Evolutionary conservation across 2,113 vertebrate species (phyloP).

Genomic region (Mirza zaza): DNA sequence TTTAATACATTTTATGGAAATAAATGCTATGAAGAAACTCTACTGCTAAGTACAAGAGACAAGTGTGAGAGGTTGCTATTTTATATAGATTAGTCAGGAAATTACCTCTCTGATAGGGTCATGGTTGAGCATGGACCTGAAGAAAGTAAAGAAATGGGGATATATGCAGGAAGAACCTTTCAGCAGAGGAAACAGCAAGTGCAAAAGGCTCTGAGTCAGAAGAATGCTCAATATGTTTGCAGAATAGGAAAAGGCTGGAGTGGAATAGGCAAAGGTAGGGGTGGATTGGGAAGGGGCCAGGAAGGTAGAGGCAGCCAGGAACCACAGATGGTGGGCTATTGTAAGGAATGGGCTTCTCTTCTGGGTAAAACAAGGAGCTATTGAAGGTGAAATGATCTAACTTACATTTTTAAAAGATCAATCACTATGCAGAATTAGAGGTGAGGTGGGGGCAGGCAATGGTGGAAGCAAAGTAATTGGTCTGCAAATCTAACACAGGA

Average conservation of each 20-base stretch:
- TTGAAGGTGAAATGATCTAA: neutral
- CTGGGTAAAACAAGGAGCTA: neutral
- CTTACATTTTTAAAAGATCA: neutral
- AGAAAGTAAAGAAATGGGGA: neutral
- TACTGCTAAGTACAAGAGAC: neutral
- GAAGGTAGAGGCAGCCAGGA: neutral
- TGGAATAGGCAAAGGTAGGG: too few species aligned
- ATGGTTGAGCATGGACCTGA: neutral
- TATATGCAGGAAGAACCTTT: neutral
- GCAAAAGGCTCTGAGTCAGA: neutral
- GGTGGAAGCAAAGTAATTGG: neutral
- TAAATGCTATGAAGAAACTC: neutral
- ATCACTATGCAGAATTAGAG: neutral
- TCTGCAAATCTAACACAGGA: neutral
- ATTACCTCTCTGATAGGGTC: neutral
- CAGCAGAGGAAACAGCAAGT: neutral
- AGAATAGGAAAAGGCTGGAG: neutral
- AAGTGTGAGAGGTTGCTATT: neutral
- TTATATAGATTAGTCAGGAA: neutral
- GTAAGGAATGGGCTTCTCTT: neutral
- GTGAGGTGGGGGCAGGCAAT: neutral
- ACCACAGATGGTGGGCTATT: neutral
- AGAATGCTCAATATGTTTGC: neutral
- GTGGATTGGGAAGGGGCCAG: neutral
- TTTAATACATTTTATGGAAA: neutral